A percentile compares a stretch with the other conserved stretches of the same genome.
These are phyloP conservation scores for Tiphia femorata DNA, from an alignment of 2,888 invertebrate genomes.

Conservation along the genomic window DNA sequence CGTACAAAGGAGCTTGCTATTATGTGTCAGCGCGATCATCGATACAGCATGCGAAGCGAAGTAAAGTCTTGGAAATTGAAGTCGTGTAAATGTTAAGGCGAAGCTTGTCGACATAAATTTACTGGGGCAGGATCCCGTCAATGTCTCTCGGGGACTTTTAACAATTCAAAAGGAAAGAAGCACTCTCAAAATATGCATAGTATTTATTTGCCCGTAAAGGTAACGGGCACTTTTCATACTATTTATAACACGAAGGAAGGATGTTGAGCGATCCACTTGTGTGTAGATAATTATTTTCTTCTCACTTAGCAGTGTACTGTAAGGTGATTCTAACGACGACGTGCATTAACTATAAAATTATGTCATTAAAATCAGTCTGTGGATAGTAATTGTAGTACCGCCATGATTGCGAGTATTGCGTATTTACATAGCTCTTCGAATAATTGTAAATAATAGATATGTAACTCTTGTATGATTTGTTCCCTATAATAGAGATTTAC, in stretches of 20 bases:
- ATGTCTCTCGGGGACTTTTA: slow-evolving; percentile 10
- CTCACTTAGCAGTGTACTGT: no score
- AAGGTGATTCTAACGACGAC: slow-evolving; percentile 1
- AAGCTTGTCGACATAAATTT: slow-evolving; percentile 22
- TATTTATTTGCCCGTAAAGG: slow-evolving; percentile 61
- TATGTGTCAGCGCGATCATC: no score
- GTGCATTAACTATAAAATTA: neutral
- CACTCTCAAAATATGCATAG: slow-evolving; percentile 49
- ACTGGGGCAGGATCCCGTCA: slow-evolving; percentile 62
- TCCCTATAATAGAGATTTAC: slow-evolving; percentile 35
- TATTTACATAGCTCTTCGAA: slow-evolving; percentile 27
- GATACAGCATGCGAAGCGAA: slow-evolving; percentile 18
- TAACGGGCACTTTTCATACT: slow-evolving; percentile 48
- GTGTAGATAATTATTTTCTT: slow-evolving; percentile 41
- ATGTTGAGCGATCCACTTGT: slow-evolving; percentile 12
- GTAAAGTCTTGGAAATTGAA: slow-evolving; percentile 6
- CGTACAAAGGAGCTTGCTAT: no score
- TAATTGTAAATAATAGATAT: slow-evolving; percentile 44
- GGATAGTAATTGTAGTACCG: slow-evolving; percentile 17
- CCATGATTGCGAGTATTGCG: slow-evolving; percentile 34
- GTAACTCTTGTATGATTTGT: slow-evolving; percentile 33
- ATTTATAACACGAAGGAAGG: slow-evolving; percentile 44
- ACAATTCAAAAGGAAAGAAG: slow-evolving; percentile 13
- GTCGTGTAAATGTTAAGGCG: neutral
- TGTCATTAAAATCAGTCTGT: slow-evolving; percentile 16